Conservation (phyloP, 2,113 vertebrate species). For the Rhinoptilus africanus region DNA sequence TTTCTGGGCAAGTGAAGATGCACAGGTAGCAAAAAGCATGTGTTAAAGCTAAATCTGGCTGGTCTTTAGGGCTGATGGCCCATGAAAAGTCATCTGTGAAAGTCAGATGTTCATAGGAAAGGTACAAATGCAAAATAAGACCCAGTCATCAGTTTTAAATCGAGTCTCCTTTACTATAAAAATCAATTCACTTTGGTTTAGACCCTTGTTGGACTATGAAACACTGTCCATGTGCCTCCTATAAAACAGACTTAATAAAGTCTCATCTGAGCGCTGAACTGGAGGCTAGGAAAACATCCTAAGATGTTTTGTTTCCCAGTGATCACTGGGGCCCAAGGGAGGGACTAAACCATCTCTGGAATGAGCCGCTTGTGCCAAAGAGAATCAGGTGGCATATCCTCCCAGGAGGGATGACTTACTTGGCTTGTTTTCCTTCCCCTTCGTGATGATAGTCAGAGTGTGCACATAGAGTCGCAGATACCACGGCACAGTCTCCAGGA, state of each 20-base stretch:
- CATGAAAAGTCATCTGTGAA: neutral
- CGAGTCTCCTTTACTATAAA: neutral
- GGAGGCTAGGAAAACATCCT: neutral
- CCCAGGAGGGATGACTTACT: constrained; percentile 73
- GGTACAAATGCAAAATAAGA: neutral
- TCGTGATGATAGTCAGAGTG: constrained; percentile 91
- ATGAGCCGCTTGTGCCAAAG: neutral
- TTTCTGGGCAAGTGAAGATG: neutral
- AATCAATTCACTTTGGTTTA: neutral
- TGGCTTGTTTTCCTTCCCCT: constrained; percentile 90
- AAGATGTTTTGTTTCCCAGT: neutral
- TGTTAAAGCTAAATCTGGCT: neutral
- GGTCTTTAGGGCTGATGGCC: neutral
- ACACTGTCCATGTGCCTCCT: neutral
- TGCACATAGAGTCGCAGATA: constrained; percentile 94
- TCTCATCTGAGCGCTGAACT: neutral
- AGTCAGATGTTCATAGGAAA: neutral
- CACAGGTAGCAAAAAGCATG: neutral
- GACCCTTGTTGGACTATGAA: neutral
- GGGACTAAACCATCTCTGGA: neutral
- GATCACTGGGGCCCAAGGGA: neutral
- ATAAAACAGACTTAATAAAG: neutral
- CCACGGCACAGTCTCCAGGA: constrained; percentile 94
- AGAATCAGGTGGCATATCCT: neutral
- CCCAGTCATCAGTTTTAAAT: neutral